These are phyloP conservation scores for Eurytoma adleriae DNA, from an alignment of 2,888 invertebrate genomes.

Conservation along the genomic window DNA sequence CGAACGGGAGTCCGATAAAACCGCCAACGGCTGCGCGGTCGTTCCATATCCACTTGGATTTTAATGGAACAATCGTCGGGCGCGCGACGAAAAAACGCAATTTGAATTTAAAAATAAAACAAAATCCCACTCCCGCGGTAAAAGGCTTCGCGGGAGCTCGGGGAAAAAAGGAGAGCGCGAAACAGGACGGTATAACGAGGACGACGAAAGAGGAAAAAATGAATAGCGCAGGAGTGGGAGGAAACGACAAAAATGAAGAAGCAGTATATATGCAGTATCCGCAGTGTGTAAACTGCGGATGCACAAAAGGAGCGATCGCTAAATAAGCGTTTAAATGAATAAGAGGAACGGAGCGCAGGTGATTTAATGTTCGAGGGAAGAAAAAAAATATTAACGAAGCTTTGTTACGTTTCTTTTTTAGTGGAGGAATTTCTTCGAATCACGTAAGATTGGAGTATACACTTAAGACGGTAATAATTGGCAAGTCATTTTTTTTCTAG, in stretches of 20 bases:
- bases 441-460: too few relatives aligned
- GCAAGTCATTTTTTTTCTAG: too few relatives aligned
- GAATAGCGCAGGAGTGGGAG: slow-evolving; percentile 5
- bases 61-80: slow-evolving; percentile 31
- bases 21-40: too few relatives aligned
- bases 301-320: not conserved
- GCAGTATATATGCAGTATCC: slow-evolving; percentile 8
- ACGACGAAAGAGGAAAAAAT: not conserved
- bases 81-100: slow-evolving; percentile 13
- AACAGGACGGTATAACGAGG: slow-evolving; percentile 33
- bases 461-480: too few relatives aligned
- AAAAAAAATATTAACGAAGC: too few relatives aligned
- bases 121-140: not conserved
- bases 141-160: too few relatives aligned
- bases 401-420: too few relatives aligned
- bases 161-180: not conserved
- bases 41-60: not conserved
- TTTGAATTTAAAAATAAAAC: slow-evolving; percentile 38
- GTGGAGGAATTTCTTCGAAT: too few relatives aligned
- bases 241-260: not conserved
- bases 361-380: too few relatives aligned
- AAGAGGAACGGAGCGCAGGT: too few relatives aligned
- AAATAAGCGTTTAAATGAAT: too few relatives aligned
- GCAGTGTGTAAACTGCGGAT: not conserved
- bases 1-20: too few relatives aligned